Evolutionary conservation across 2,888 invertebrate genomes (phyloP), one percentile per base, ranked within the genome.

Genomic region (Ephialtes manifestator): DNA sequence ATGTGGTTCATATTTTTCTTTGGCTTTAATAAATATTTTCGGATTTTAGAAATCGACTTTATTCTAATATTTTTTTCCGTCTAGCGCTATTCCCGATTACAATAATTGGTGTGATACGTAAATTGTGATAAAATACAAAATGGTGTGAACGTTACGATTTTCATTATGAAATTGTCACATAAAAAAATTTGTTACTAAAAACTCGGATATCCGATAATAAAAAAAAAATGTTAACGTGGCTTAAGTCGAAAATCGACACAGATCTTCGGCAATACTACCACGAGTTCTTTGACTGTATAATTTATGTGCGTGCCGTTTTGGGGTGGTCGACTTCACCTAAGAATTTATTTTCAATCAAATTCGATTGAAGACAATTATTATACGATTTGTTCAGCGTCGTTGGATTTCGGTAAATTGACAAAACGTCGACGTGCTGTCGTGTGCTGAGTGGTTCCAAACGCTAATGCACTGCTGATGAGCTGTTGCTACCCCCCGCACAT

Each of bases 381-480:
- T 63, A 65, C 74, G 68, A 81, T 81, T 84, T 68, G 72, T 74
- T 78, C 43, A 28, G 67, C 51, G 20, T 55, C 48, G 51, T 43
- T 63, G 72, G 55, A 78, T 78, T 67, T 81, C 67, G 63, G 67
- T 55, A 81, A 82, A 81, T 84, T 77, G 74, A 70, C 74, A 67
- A 74, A 81, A 84, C 65, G 72, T 74, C 71, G 77, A 77, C 76
- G 77, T 76, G 71, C 71, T 65, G 65, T 74, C 39, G 43, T 63
- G 48, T 10, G 60, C 51, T 20, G 75, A 51, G 75, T 35, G 35
- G 48, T 83, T 78, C 63, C 63, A 31, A 81, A 81, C 70, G 78
- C 74, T 85, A 85, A 85, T 85, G 84, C 63, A 84, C 81, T 43
- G 74, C 81, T 81, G 81, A 85, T 85, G 84, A 85, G 84, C 81